phyloP scores from a whole-genome alignment of 1,140 invertebrate species.

The Drosophila nigrodunni region DNA sequence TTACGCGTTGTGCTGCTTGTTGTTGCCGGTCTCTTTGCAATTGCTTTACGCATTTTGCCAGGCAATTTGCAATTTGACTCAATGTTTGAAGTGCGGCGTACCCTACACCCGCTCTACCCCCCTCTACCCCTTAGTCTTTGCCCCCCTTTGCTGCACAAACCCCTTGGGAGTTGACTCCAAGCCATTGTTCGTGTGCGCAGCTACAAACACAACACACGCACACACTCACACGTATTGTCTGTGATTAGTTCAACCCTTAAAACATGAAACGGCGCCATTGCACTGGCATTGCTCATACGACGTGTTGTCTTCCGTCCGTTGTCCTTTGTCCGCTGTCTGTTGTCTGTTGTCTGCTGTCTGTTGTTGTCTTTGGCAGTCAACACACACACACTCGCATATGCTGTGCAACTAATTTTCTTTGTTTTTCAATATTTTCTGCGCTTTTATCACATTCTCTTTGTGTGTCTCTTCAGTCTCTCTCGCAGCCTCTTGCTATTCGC shows the following conservation, averaged over 20 bases:
- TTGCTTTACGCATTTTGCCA: conserved; percentile 32
- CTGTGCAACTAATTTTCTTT: conserved; percentile 74
- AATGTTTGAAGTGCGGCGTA: not conserved
- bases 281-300: conserved; percentile 74
- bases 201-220: conserved; percentile 25
- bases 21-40: conserved; percentile 19
- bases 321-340: conserved; percentile 24
- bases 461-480: not conserved
- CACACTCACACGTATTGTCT: conserved; percentile 56
- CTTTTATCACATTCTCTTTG: conserved; percentile 36
- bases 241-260: conserved; percentile 82
- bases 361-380: conserved; percentile 60
- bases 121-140: not conserved
- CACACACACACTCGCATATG: conserved; percentile 32
- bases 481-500: conserved; percentile 1
- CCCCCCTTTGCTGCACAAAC: conserved; percentile 1
- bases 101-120: not conserved
- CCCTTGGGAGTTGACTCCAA: conserved; percentile 39
- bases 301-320: conserved; percentile 43
- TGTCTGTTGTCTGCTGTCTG: conserved; percentile 33
- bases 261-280: conserved; percentile 54
- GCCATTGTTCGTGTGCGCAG: conserved; percentile 49
- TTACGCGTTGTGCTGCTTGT: conserved; percentile 6
- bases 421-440: conserved; percentile 74
- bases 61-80: conserved; percentile 47